phyloP scores from a whole-genome alignment of 2,113 vertebrate species.

The Chlorodrepanis virens region DNA sequence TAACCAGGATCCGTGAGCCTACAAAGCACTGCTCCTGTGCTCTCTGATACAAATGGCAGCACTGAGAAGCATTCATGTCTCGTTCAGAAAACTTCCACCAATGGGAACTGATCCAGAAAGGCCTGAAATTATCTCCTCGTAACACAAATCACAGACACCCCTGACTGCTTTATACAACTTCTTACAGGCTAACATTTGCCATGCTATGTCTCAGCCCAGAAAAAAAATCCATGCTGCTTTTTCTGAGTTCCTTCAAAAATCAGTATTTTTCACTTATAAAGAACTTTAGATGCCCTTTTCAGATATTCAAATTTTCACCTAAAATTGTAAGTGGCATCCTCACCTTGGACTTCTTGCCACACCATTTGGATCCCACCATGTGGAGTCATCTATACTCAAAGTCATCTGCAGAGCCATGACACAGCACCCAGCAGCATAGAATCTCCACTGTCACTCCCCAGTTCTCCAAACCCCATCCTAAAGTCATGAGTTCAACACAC shows the following conservation, averaged over 20 bases:
- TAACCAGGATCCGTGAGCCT: neutral
- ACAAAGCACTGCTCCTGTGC: neutral
- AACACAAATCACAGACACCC: neutral
- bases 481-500: neutral
- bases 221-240: neutral
- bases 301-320: neutral
- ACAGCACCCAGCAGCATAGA: neutral
- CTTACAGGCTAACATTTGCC: neutral
- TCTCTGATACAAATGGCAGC: neutral
- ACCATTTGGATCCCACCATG: neutral
- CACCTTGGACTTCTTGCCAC: neutral
- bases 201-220: neutral
- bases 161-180: neutral
- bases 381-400: neutral
- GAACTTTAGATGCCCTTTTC: neutral
- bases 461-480: neutral
- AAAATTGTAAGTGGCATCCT: neutral
- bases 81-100: neutral
- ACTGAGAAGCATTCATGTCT: neutral
- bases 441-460: neutral
- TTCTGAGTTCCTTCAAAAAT: neutral
- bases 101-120: neutral
- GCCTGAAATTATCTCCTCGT: neutral
- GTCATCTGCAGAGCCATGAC: neutral
- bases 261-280: neutral